Conservation (phyloP, 1,140 invertebrate genomes). For the Drosophila quadrilineata region DNA sequence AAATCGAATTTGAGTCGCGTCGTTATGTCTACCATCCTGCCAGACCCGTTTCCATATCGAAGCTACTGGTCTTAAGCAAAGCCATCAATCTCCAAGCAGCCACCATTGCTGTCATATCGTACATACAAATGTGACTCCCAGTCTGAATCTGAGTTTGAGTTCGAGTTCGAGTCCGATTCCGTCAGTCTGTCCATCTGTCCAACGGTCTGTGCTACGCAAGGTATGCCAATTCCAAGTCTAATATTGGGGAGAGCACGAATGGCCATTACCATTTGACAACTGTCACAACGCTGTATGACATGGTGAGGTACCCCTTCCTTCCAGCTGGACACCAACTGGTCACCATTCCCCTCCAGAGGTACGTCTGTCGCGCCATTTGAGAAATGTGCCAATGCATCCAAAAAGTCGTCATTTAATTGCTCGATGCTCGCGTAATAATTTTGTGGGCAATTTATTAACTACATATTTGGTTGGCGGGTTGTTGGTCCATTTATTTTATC, state of each 20-base stretch:
- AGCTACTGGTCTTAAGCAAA: slow-evolving; percentile 76
- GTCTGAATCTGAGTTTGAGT: too few species aligned
- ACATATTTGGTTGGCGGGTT: slow-evolving; percentile 31
- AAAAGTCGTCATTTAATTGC: slow-evolving; percentile 43
- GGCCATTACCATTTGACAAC: slow-evolving; percentile 75
- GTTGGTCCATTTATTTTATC: slow-evolving; percentile 65
- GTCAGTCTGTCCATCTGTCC: too few species aligned
- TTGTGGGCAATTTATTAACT: slow-evolving; percentile 73
- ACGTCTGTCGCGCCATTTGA: slow-evolving; percentile 3
- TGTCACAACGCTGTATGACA: slow-evolving; percentile 78
- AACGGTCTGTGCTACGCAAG: too few species aligned
- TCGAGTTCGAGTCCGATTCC: too few species aligned
- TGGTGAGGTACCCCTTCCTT: slow-evolving; percentile 12
- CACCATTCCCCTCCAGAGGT: too few species aligned
- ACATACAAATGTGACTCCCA: slow-evolving; percentile 63
- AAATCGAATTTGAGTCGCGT: slow-evolving; percentile 45
- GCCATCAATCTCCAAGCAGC: slow-evolving; percentile 64
- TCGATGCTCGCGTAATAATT: slow-evolving; percentile 70
- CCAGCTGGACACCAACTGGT: background rate
- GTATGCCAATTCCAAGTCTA: too few species aligned
- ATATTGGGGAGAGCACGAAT: slow-evolving; percentile 50
- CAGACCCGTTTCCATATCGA: slow-evolving; percentile 59
- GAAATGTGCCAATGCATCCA: slow-evolving; percentile 43
- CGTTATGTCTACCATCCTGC: slow-evolving; percentile 56
- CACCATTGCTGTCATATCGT: slow-evolving; percentile 65